Conservation (phyloP, 2,797 vertebrate genomes). For the Chromis chromis region DNA sequence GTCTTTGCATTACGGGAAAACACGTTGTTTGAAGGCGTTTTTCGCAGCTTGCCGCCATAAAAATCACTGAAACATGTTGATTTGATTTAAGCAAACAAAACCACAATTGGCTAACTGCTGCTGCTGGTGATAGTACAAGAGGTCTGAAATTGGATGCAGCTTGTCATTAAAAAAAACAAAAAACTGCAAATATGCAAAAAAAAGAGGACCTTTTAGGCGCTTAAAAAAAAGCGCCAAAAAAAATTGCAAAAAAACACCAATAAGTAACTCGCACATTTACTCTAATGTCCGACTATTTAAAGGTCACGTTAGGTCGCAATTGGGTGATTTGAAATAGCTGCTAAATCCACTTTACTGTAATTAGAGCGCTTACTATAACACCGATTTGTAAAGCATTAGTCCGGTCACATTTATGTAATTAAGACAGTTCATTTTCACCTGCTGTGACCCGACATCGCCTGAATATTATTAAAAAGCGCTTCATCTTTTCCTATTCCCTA, state of each 20-base stretch:
- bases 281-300: conserved; percentile 21
- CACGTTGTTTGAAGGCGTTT: conserved; percentile 3
- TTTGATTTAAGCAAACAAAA: conserved; percentile 33
- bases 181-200: neutral
- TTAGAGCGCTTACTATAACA: conserved; percentile 42
- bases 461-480: conserved; percentile 42
- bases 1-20: conserved; percentile 41
- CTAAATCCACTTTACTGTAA: conserved; percentile 59
- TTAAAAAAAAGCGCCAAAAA: no score
- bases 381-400: conserved; percentile 44
- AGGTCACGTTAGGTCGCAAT: conserved; percentile 36
- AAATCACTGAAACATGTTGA: conserved; percentile 29
- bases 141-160: conserved; percentile 15
- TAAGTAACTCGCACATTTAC: conserved; percentile 16
- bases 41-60: conserved; percentile 50
- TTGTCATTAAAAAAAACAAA: conserved; percentile 7
- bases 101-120: conserved; percentile 8
- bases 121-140: conserved; percentile 12
- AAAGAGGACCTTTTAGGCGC: no score
- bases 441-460: conserved; percentile 46
- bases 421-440: conserved; percentile 48
- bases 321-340: conserved; percentile 50
- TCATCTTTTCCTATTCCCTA: conserved; percentile 42
- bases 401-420: conserved; percentile 36
- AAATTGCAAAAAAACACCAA: conserved; percentile 36